These are phyloP conservation scores for Halichoerus grypus DNA, from an alignment of 2,113 vertebrate species.

Conservation along the genomic window DNA sequence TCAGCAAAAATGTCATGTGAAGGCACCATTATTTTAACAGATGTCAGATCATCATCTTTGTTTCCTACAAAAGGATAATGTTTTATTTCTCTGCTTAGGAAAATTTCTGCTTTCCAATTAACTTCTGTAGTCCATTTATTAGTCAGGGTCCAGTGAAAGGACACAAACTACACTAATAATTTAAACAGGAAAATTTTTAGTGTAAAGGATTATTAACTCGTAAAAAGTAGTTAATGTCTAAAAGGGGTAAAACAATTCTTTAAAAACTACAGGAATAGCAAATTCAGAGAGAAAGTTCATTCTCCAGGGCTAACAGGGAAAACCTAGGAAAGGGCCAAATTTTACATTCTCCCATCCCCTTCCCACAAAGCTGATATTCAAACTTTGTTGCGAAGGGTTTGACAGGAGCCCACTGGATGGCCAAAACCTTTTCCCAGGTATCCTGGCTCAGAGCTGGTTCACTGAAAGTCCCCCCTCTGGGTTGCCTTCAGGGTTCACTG, in stretches of 20 bases:
- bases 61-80: background rate
- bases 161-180: background rate
- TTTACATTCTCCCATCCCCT: background rate
- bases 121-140: background rate
- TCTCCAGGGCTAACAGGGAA: background rate
- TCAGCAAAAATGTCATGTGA: background rate
- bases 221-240: background rate
- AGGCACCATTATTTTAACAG: background rate
- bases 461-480: background rate
- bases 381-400: background rate
- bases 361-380: background rate
- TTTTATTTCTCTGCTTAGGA: background rate
- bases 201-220: background rate
- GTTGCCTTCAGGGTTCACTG: background rate
- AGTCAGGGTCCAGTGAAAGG: background rate
- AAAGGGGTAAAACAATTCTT: background rate
- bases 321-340: background rate
- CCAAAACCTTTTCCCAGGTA: background rate
- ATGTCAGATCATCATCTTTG: background rate
- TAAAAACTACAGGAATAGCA: background rate
- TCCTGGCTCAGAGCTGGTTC: background rate
- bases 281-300: background rate
- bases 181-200: background rate
- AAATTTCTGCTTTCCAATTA: background rate
- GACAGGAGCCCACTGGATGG: too few relatives aligned